Conservation (phyloP, 2,888 invertebrate genomes). For the Drosophila borealis region DNA sequence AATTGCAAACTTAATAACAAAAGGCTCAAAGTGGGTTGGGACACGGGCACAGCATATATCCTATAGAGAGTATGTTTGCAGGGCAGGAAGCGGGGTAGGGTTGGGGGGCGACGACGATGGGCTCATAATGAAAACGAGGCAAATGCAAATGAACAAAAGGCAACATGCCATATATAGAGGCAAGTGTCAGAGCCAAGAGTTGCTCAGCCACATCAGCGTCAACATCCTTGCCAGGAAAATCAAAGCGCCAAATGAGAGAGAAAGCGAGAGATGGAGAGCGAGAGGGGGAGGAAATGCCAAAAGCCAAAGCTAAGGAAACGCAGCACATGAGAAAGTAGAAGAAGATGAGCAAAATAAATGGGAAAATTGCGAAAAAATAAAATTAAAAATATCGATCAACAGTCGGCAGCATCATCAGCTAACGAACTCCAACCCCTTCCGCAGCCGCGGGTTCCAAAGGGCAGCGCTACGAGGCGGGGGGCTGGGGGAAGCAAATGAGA, state of each 20-base stretch:
- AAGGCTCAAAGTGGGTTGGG: slow-evolving; percentile 37
- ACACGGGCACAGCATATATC: slow-evolving; percentile 9
- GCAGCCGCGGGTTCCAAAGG: slow-evolving; percentile 3
- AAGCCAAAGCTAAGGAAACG: slow-evolving; percentile 78
- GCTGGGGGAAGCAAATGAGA: slow-evolving; percentile 44
- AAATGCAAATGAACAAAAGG: slow-evolving; percentile 80
- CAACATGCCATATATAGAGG: slow-evolving; percentile 44
- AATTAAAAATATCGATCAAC: slow-evolving; percentile 84
- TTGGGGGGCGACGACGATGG: neutral
- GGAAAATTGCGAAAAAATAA: slow-evolving; percentile 71
- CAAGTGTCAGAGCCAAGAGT: slow-evolving; percentile 19
- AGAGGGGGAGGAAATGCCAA: slow-evolving; percentile 28
- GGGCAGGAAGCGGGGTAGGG: no score
- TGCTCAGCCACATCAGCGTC: slow-evolving; percentile 57
- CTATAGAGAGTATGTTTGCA: slow-evolving; percentile 3
- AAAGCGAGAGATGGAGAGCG: neutral
- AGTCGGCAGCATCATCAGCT: slow-evolving; percentile 66
- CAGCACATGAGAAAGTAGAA: slow-evolving; percentile 33
- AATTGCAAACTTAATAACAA: slow-evolving; percentile 76
- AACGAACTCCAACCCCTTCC: slow-evolving; percentile 83
- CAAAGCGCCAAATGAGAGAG: slow-evolving; percentile 74
- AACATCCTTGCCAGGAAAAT: slow-evolving; percentile 72
- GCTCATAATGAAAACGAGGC: slow-evolving; percentile 77
- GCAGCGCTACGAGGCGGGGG: neutral
- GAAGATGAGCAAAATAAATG: slow-evolving; percentile 37